Base-by-base conservation (phyloP, 2,888 invertebrate species). In the Aleiodes testaceus region DNA sequence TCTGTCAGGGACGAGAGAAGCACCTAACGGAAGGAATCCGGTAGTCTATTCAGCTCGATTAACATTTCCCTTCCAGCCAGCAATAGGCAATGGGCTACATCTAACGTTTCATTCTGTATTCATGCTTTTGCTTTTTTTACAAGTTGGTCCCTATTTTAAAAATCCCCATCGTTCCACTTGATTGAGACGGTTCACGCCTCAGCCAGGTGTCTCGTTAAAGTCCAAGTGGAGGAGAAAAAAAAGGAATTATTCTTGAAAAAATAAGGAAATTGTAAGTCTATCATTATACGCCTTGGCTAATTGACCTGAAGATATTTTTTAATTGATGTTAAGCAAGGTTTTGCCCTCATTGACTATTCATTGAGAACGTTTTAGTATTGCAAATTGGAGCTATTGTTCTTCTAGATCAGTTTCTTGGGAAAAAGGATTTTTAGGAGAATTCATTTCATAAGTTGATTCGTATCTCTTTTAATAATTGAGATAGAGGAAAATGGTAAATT, bases 1-100 rank as follows among this genome's bases (percentile, higher is more conserved):
- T 69, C 49, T 65, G 53, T 65, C 16, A 50, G 42, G 66, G n/a
- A 69, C 69, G 53, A 69, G 36, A 36, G 20, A 55, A 36, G 11
- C 36, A 36, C 30, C 18, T 67, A 72, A 72, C 69, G 66, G 68
- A 12, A 55, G 53, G 65, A 71, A 72, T 75, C 66, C 72, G 69
- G 66, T 75, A 71, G 72, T 71, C 63, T 42, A 30, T 16, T 47
- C 22, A 36, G 42, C n/a, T 26, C 65, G 68, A 72, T 73, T 72
- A 73, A 50, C 72, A 73, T 75, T 68, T 22, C 68, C 53, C 59
- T 61, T 67, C 20, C 64, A 53, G 44, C 18, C 42, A 44, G 14
- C 59, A 18, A 63, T 47, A 64, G 47, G 20, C n/a, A n/a, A 22
- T 22, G 44, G 47, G 36, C 36, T 36, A 36, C 36, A 22, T 63